Base-by-base conservation (phyloP, 2,113 vertebrate species). In the Alectura lathami region DNA sequence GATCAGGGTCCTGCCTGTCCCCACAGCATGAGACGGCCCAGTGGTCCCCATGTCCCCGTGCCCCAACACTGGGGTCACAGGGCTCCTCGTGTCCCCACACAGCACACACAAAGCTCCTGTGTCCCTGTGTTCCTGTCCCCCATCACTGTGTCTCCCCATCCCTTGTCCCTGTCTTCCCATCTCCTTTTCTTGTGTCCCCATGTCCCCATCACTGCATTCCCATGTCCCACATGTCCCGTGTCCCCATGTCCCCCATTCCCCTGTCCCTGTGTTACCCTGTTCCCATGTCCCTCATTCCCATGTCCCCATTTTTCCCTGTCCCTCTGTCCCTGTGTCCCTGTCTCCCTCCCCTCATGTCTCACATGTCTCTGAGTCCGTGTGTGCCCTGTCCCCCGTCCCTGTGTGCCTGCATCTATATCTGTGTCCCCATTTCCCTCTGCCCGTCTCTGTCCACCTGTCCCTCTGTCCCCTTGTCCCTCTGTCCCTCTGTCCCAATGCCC, bases 301-400 rank as follows among this genome's bases (percentile, higher is more conserved):
- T 43, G 18, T 14, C 40, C 27, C 18, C 6, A 3, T 42, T 14
- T 42, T 38, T 32, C 29, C 6, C 0, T 32, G 4, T 36, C 12
- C 20, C 29, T 7, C 3, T 40, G 18, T 11, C 9, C 6, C 3
- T 27, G 23, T n/a, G 3, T 10, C 13, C 10, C 1, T 36, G 14
- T 24, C 8, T 20, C 27, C 6, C 16, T 30, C 3, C 30, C 29
- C 22, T 21, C 29, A 8, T 32, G 12, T 26, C 32, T n/a, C n/a
- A n/a, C n/a, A n/a, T n/a, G n/a, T n/a, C n/a, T n/a, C n/a, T n/a
- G n/a, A n/a, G n/a, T n/a, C n/a, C n/a, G n/a, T n/a, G n/a, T n/a
- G n/a, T n/a, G n/a, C n/a, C n/a, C n/a, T n/a, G n/a, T n/a, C n/a
- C 26, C 3, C 0, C 14, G 29, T 24, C 27, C 34, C 21, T 32